Evolutionary conservation across 30 jellyfish, hydroid and myxozoan species (phyloP), one percentile per base, ranked within the genome.

Genomic region (Pelagia noctiluca): DNA sequence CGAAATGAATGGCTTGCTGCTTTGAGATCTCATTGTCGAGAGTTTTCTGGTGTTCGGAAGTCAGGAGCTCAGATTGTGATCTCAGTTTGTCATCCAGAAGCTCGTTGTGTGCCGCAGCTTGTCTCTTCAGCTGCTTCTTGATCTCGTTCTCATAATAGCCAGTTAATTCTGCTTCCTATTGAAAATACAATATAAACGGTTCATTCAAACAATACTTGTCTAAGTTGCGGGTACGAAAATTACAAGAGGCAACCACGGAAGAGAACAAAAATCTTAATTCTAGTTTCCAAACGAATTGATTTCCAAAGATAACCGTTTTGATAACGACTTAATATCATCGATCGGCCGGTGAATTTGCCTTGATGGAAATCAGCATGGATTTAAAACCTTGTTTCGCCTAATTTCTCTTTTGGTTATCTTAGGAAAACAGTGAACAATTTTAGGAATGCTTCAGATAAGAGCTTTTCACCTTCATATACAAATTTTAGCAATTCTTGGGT

Each of bases 61-160:
- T 46, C 0, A 93, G 91, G 34, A 54, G 60, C 23, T 62, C 79
- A 12, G 96, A 83, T 32, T 80, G 89, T 1, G 84, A 42, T 11
- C 63, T 74, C 52, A 93, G 54, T 4, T 80, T 92, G 54, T 93
- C 98, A 0, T 89, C 32, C 66, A 93, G 68, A 53, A 87, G 98
- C n/a, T 88, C 98, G 36, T 86, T 73, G 73, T 93, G 98, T 4
- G 98, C 98, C 25, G 96, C 91, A 3, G 98, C 94, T 33, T 93
- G 98, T 3, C 97, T 91, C 75, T 93, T 93, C 90, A 93, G 61
- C 57, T 93, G 98, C 2, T 64, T 52, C 62, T 85, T 80, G 30
- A 93, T 87, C 80, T 93, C 98, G 31, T 26, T 46, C 42, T 93
- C 97, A 67, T 86, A 93, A 19, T 86, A 53, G 18, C 53, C 76